Base-by-base conservation (phyloP, 2,797 vertebrate genomes). In the Cyprinella venusta region DNA sequence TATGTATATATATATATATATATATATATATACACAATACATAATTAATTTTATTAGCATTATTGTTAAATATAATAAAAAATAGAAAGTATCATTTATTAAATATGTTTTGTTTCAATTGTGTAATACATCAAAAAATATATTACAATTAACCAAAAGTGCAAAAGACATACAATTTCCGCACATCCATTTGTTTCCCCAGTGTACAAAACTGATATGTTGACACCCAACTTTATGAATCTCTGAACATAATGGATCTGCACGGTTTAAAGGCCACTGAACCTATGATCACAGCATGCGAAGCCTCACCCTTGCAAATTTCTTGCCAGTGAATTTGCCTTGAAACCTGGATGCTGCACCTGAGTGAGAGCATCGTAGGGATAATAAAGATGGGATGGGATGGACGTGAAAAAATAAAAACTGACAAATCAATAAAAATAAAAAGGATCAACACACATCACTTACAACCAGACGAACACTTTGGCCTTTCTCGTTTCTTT, bases 271-370 rank as follows among this genome's bases (percentile, higher is more conserved):
- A 21, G 19, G 67, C 40, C 19, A 69, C 45, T 26, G 13, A 63
- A 75, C 8, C 72, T 42, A 54, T 1, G 33, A 52, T 24, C 54
- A 70, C 21, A 40, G 33, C 59, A 80, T 64, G 19, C 30, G 42
- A 36, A 68, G 83, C 56, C 75, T 77, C 76, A 64, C 80, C 74
- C 74, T 70, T 81, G 67, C 80, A 82, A 82, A 84, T 84, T 2
- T n/a, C 16, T 19, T 48, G 12, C 30, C 50, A 63, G 6, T 24
- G 40, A 65, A 75, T 86, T 83, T 78, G 79, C 75, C 63, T 81
- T 70, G 45, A 67, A 82, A 72, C 71, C 81, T n/a, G 7, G 30
- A 71, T 12, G 8, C 24, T 64, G 36, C 56, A 76, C 40, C 42
- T 50, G 21, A 68, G 33, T 26, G 13, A 52, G 52, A 80, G 30